Conservation (phyloP, 2,888 invertebrate genomes). For the Zaprionus bogoriensis region DNA sequence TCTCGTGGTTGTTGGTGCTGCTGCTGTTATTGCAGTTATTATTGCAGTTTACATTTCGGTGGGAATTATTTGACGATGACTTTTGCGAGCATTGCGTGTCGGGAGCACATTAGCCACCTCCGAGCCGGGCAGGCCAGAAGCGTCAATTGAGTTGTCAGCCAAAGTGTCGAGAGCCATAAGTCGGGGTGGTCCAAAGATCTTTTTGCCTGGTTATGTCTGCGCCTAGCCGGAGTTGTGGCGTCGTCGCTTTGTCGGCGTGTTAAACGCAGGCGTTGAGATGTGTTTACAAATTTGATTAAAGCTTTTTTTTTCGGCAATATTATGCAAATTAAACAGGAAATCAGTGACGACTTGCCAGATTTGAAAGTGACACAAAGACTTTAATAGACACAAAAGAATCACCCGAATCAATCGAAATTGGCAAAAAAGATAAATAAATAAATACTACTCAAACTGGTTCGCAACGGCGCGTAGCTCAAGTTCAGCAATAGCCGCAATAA, state of each 20-base stretch:
- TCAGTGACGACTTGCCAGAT: slow-evolving; percentile 16
- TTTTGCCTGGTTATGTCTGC: neutral
- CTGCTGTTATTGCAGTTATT: slow-evolving; percentile 18
- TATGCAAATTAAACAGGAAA: slow-evolving; percentile 67
- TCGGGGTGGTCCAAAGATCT: slow-evolving; percentile 53
- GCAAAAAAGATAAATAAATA: slow-evolving; percentile 12
- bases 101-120: slow-evolving; percentile 47
- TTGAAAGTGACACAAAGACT: slow-evolving; percentile 56
- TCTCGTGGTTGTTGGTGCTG: slow-evolving; percentile 3
- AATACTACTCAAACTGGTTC: slow-evolving; percentile 57
- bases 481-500: slow-evolving; percentile 25
- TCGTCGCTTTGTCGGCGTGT: too few species aligned
- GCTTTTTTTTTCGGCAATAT: slow-evolving; percentile 5
- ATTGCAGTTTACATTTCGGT: slow-evolving; percentile 33
- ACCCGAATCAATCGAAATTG: slow-evolving; percentile 13
- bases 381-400: slow-evolving; percentile 38
- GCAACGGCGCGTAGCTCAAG: slow-evolving; percentile 40
- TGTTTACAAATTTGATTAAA: slow-evolving; percentile 21
- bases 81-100: slow-evolving; percentile 61
- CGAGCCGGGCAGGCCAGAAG: neutral
- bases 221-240: neutral
- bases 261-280: slow-evolving; percentile 42
- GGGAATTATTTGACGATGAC: slow-evolving; percentile 61
- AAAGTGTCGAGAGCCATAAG: slow-evolving; percentile 50
- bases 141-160: slow-evolving; percentile 69